Evolutionary conservation across 1,140 invertebrate genomes (phyloP), one percentile per base, ranked within the genome.

Genomic region (Ips typographus): DNA sequence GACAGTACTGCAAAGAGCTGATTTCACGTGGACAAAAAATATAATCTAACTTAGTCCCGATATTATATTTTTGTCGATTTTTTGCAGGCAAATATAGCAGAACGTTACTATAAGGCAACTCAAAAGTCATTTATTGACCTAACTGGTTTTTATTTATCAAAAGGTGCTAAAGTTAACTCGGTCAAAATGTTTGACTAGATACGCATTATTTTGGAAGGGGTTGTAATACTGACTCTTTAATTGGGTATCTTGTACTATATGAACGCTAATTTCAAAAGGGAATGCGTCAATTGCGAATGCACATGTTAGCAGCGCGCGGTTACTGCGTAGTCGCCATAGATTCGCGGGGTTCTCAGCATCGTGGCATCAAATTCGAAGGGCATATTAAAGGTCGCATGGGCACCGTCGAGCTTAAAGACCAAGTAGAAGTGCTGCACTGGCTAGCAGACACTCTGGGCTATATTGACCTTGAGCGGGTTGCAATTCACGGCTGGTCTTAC

Each of bases 401-500:
- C 3, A 94, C 91, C 44, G 94, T 98, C 4, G 98, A 99, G 82
- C 82, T 99, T 41, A 88, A 89, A 39, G 98, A 99, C 82, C 96
- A 99, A 84, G 94, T 99, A 0, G 95, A 98, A 84, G 94, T 98
- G 0, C 80, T 99, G 44, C 87, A 90, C 70, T 92, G 90, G 86
- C 82, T 98, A n/a, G 88, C 94, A 0, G 88, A 93, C 74, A 88
- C 89, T 70, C 88, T 91, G 5, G 89, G 89, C 44, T 98, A 90
- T 75, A 95, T 99, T 70, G 97, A 99, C 80, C 87, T 97, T 83
- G 87, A 88, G 72, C 86, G 97, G 64, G 89, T 99, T 1, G 97
- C 94, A 3, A 94, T 99, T 74, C 94, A 97, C 79, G 98, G 98
- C 3, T 99, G 97, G 97, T 98, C 96, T 55, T 99, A 99, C 80